phyloP scores from a whole-genome alignment of 2,888 invertebrate genomes.

The Sipha maydis region DNA sequence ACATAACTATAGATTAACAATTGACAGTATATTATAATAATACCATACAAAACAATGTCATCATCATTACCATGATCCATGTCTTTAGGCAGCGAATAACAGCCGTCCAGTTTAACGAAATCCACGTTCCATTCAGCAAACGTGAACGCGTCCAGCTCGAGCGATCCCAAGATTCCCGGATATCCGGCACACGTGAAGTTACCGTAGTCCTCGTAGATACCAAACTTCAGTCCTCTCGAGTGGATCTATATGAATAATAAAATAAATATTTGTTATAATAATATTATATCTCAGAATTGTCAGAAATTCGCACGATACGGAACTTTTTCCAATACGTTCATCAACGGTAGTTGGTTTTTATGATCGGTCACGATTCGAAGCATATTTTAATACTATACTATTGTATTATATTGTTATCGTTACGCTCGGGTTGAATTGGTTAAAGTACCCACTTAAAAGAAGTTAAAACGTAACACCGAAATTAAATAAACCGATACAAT shows the following conservation, averaged over 20 bases:
- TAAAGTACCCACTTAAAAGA: background rate
- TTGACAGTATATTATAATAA: no score
- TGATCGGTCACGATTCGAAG: background rate
- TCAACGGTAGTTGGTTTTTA: background rate
- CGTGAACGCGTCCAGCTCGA: conserved; percentile 87
- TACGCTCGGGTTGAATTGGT: background rate
- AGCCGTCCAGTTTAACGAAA: conserved; percentile 96
- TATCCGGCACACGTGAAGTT: conserved; percentile 97
- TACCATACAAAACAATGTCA: no score
- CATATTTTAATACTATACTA: background rate
- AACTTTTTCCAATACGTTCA: background rate
- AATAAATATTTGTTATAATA: background rate
- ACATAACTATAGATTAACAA: no score
- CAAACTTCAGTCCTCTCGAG: conserved; percentile 91
- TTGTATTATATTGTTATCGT: background rate
- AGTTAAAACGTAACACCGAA: background rate
- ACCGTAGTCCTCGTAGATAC: conserved; percentile 97
- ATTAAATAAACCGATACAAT: background rate
- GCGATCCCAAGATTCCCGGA: conserved; percentile 89
- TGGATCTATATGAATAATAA: conserved; percentile 77
- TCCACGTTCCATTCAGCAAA: conserved; percentile 98
- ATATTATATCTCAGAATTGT: background rate
- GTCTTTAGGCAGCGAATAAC: conserved; percentile 88
- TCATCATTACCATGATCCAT: conserved; percentile 78
- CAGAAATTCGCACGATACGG: background rate